These are phyloP conservation scores for Heterotis niloticus DNA, from an alignment of 2,113 vertebrate species.

Conservation along the genomic window DNA sequence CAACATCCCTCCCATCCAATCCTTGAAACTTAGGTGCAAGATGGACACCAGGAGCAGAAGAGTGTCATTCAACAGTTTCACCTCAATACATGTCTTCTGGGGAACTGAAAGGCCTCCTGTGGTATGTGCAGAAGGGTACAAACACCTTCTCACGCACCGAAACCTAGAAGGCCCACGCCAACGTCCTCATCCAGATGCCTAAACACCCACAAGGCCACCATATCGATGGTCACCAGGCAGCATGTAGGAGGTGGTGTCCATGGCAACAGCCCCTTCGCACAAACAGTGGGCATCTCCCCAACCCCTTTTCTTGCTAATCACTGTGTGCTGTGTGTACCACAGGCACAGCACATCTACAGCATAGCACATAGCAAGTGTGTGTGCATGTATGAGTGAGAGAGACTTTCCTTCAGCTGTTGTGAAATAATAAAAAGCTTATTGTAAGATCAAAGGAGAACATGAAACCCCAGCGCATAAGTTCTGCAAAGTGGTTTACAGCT, in stretches of 20 bases:
- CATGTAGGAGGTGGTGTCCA: constrained; percentile 11
- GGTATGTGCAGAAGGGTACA: background rate
- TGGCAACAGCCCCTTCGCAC: constrained; percentile 18
- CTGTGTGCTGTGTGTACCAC: background rate
- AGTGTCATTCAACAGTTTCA: too few species aligned
- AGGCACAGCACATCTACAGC: background rate
- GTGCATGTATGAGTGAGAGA: background rate
- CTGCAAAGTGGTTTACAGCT: too few species aligned
- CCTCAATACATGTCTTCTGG: too few species aligned
- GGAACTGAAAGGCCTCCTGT: too few species aligned
- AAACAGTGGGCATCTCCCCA: background rate
- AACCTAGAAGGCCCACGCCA: too few species aligned
- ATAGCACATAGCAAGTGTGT: background rate
- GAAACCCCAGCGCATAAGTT: background rate
- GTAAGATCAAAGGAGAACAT: background rate
- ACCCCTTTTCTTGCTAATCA: background rate
- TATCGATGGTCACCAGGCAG: background rate
- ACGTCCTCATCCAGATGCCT: too few species aligned
- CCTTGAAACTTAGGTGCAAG: too few species aligned
- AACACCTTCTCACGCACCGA: background rate
- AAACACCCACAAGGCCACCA: too few species aligned
- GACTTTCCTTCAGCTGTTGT: background rate
- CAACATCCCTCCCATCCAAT: too few species aligned
- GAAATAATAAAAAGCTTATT: background rate
- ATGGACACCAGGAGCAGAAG: too few species aligned